Evolutionary conservation across 2,797 vertebrate species (phyloP).

Genomic region (Betta splendens): DNA sequence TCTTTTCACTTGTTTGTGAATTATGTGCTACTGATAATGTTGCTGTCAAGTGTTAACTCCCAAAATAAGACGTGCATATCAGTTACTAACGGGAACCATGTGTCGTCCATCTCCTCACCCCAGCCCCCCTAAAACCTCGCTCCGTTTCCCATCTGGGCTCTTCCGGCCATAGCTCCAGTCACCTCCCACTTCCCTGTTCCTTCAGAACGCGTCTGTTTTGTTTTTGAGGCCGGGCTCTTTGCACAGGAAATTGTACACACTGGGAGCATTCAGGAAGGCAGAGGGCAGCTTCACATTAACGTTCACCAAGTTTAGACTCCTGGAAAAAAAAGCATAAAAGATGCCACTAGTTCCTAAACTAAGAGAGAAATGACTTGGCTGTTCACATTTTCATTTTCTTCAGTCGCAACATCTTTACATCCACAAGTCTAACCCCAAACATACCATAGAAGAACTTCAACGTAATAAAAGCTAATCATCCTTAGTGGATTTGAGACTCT

Average conservation of each 20-base stretch:
- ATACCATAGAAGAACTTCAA: slow-evolving; percentile 22
- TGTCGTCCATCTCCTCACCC: slow-evolving; percentile 57
- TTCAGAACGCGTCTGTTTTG: slow-evolving; percentile 81
- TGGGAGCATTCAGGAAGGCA: slow-evolving; percentile 84
- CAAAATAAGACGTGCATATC: slow-evolving; percentile 50
- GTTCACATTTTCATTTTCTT: slow-evolving; percentile 68
- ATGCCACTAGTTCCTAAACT: slow-evolving; percentile 60
- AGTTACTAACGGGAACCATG: slow-evolving; percentile 77
- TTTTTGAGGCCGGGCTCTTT: slow-evolving; percentile 81
- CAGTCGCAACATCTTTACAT: slow-evolving; percentile 55
- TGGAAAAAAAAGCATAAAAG: slow-evolving; percentile 51
- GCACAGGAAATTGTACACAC: slow-evolving; percentile 86
- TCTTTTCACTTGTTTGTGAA: slow-evolving; percentile 2
- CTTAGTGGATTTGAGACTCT: slow-evolving; percentile 22
- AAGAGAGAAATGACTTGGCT: slow-evolving; percentile 74
- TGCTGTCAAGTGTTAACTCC: slow-evolving; percentile 28
- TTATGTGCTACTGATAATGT: slow-evolving; percentile 1
- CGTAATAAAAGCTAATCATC: slow-evolving; percentile 12
- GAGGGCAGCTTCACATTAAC: slow-evolving; percentile 77
- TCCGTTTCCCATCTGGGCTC: slow-evolving; percentile 79
- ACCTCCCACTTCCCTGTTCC: slow-evolving; percentile 81
- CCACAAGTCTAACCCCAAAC: slow-evolving; percentile 50
- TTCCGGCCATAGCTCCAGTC: slow-evolving; percentile 73
- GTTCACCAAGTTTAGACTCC: slow-evolving; percentile 48
- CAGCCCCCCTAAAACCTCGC: slow-evolving; percentile 22